Conservation (phyloP, 2,113 vertebrate genomes). For the Ursus arctos region DNA sequence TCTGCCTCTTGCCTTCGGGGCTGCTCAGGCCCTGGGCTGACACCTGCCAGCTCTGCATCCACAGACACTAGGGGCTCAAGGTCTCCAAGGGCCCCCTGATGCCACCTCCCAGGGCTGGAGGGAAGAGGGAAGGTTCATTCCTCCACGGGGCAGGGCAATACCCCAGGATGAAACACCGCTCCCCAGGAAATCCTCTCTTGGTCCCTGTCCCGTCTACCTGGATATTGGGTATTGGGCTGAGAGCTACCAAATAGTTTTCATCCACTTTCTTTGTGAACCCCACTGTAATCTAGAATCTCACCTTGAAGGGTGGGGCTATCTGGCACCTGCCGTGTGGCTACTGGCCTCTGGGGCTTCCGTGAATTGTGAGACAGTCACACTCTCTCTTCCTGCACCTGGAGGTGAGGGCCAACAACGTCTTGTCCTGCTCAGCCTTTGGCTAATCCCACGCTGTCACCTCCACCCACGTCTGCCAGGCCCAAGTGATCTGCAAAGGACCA, state of each 20-base stretch:
- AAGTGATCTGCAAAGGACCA: neutral
- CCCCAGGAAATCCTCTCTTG: too few species aligned
- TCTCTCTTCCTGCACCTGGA: neutral
- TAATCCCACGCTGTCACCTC: neutral
- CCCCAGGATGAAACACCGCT: neutral
- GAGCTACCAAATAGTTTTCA: neutral
- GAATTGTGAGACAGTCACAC: neutral
- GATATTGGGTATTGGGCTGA: neutral
- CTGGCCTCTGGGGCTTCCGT: neutral
- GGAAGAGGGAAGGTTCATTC: neutral
- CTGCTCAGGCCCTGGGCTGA: neutral
- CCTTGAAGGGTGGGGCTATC: neutral
- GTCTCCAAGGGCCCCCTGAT: neutral
- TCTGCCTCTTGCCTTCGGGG: neutral
- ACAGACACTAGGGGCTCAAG: neutral
- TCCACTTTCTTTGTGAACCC: neutral
- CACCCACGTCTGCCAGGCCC: neutral
- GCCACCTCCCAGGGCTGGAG: neutral
- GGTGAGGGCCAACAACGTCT: neutral
- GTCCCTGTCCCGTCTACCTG: neutral
- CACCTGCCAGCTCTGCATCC: neutral
- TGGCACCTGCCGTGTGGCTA: rapidly evolving
- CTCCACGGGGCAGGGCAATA: too few species aligned
- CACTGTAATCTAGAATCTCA: neutral
- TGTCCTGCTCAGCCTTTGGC: neutral